A percentile compares a stretch with the other conserved stretches of the same genome.
Conservation (phyloP, 2,797 vertebrate species). For the Spatula clypeata region DNA sequence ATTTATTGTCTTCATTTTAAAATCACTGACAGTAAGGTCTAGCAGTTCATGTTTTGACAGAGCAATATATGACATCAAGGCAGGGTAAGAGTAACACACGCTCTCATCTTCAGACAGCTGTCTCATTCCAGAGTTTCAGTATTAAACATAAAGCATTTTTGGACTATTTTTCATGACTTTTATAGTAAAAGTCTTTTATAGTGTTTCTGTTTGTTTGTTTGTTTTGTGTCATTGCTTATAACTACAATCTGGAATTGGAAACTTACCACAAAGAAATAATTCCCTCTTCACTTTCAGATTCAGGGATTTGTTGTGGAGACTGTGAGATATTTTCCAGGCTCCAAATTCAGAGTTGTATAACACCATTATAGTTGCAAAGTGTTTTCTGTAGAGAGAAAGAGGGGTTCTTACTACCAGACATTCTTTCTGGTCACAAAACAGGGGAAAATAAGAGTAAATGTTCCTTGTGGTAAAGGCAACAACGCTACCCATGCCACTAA, state of each 20-base stretch:
- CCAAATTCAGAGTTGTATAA: not conserved
- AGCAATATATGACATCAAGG: not conserved
- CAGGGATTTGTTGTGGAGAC: not conserved
- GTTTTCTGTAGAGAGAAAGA: not conserved
- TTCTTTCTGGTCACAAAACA: not conserved
- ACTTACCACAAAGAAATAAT: not conserved
- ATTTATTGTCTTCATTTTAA: not conserved
- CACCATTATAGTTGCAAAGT: not conserved
- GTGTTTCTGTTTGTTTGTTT: too few relatives aligned
- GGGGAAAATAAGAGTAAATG: not conserved
- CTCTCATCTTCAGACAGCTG: not conserved
- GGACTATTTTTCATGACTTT: not conserved
- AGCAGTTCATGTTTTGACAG: not conserved
- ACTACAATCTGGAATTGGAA: not conserved
- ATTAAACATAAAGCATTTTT: not conserved
- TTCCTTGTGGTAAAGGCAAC: not conserved
- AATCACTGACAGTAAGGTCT: not conserved
- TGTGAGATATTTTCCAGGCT: not conserved
- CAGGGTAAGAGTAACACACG: not conserved
- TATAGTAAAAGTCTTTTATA: not conserved
- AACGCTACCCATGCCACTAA: not conserved
- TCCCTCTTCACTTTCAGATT: not conserved
- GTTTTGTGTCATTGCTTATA: not conserved
- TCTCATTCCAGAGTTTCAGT: not conserved
- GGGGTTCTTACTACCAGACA: not conserved